Percentiles rank a stretch among this genome's conserved stretches.
phyloP scores from a whole-genome alignment of 2,797 vertebrate species.

The Enteromius paludinosus region DNA sequence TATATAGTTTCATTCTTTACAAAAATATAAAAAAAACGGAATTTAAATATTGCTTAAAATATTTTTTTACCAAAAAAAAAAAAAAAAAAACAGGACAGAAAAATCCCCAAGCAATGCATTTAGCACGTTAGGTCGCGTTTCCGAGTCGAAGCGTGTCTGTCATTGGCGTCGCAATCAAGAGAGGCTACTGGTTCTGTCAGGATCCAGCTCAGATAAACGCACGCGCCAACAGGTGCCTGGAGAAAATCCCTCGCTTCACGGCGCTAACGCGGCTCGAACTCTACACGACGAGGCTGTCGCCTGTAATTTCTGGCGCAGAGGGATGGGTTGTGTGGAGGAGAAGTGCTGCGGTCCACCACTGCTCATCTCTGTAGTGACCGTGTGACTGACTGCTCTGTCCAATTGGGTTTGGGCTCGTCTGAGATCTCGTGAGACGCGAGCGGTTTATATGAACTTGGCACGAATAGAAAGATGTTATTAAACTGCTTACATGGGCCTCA shows the following conservation, averaged over 20 bases:
- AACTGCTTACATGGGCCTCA: not conserved
- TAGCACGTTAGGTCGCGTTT: not conserved
- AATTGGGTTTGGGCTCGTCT: constrained; percentile 38
- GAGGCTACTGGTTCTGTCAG: not conserved
- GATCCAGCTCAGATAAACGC: constrained; percentile 53
- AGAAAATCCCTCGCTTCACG: constrained; percentile 41
- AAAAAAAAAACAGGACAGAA: not conserved
- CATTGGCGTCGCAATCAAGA: not conserved
- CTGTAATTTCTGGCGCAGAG: constrained; percentile 55
- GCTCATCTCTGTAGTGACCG: constrained; percentile 52
- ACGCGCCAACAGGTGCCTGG: constrained; percentile 47
- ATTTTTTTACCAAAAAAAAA: too few species aligned
- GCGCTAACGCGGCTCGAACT: constrained; percentile 23
- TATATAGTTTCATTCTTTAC: not conserved
- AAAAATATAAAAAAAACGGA: not conserved
- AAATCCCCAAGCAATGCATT: not conserved
- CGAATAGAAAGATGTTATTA: not conserved
- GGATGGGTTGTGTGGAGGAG: constrained; percentile 36
- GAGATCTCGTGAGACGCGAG: not conserved
- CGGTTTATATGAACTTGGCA: not conserved
- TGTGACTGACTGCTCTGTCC: constrained; percentile 46
- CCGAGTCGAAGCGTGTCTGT: not conserved
- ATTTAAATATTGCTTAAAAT: not conserved
- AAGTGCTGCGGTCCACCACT: constrained; percentile 38
- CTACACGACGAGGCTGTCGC: constrained; percentile 38